Evolutionary conservation across 2,797 vertebrate genomes (phyloP).

Genomic region (Aldrovandia affinis): DNA sequence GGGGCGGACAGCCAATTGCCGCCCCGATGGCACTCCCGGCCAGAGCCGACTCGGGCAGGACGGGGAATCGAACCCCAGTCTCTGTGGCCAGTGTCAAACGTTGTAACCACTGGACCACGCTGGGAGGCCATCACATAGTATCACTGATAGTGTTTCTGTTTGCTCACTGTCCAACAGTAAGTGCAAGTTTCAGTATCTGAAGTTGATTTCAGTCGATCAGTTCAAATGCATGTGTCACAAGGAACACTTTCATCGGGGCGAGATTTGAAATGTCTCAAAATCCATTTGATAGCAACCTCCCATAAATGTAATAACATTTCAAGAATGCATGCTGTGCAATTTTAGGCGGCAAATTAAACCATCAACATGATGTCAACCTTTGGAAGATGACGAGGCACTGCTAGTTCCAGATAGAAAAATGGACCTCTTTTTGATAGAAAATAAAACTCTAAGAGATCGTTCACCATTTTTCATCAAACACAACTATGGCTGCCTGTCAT

Average conservation of each 20-base stretch:
- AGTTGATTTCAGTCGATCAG: not conserved
- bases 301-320: not conserved
- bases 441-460: not conserved
- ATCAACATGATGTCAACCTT: constrained; percentile 9
- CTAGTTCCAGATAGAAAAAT: not conserved
- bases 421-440: not conserved
- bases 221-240: not conserved
- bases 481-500: constrained; percentile 6
- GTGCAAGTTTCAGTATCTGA: not conserved
- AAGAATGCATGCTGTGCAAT: not conserved
- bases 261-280: not conserved
- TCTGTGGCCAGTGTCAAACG: too few species aligned
- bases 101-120: too few species aligned
- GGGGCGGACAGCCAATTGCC: too few species aligned
- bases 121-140: not conserved
- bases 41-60: too few species aligned
- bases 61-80: too few species aligned
- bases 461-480: not conserved
- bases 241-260: not conserved
- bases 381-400: not conserved
- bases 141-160: not conserved
- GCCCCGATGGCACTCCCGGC: too few species aligned
- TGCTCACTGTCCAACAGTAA: too few species aligned
- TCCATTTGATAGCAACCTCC: not conserved
- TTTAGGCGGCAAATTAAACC: not conserved